Base-by-base conservation (phyloP, 2,113 vertebrate species). In the Pterocles orientalis region DNA sequence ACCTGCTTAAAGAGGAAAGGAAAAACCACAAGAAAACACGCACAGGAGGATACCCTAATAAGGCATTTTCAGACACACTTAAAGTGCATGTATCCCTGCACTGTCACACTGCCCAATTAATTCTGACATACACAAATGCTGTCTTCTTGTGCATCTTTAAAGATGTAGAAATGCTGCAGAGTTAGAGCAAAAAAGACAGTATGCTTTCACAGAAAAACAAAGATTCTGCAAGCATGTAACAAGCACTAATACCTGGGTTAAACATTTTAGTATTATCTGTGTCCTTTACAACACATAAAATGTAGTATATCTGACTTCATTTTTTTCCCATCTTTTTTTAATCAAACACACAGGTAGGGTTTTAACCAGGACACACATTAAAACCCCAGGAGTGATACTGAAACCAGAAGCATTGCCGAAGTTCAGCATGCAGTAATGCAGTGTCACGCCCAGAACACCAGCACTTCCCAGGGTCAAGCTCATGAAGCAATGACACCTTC, bases 221-320 rank as follows among this genome's bases (percentile, higher is more conserved):
- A 58, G 6, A 47, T 60, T 50, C 31, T 47, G 24, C 14, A 88
- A 88, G 50, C 43, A 14, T 2, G 3, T 34, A 58, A 36, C 19
- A 65, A 75, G 17, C 48, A 85, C 78, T 33, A 85, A 45, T 33
- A 54, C 11, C 14, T 34, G 19, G 15, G 25, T 62, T 85, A 77
- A 77, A 85, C 25, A 43, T 29, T 36, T 76, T 12, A 26, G 71
- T 70, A 65, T 45, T 82, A 53, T 33, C 18, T 12, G 6, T 18
- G 18, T 56, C 25, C 26, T 70, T 79, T 8, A 62, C 41, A 88
- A 69, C 69, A 24, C 7, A 50, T 7, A 57, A 70, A 61, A 75
- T 2, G 41, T 1, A 13, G 7, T 23, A 7, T 14, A 43, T 51
- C 12, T 4, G 25, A n/a, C 4, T 31, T 58, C 0, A 1, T 23